Evolutionary conservation across 2,797 vertebrate species (phyloP), one percentile per base, ranked within the genome.

Genomic region (Delichon dasypus): DNA sequence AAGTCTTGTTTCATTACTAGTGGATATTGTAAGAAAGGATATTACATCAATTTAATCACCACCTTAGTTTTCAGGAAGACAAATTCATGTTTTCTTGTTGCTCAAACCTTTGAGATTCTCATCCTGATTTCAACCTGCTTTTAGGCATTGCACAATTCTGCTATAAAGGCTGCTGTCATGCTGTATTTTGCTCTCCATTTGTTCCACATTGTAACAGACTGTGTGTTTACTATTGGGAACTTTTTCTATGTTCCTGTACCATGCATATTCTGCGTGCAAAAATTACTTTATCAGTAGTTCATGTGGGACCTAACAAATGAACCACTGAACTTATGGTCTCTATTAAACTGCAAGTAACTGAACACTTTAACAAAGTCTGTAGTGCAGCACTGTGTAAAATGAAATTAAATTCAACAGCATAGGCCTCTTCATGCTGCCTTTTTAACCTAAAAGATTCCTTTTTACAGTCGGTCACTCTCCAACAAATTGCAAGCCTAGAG

Each of bases 221-320:
- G 0, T 45, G 16, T 26, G 11, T 74, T 91, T 45, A 14, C 13
- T 81, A 10, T 12, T 8, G 36, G 20, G 17, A 62, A 44, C 11
- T 27, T 81, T 61, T 58, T 58, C 8, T 4, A 32, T 27, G 2
- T 34, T 92, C 20, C 55, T 9, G 0, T 79, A 38, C 26, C n/a
- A 60, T 3, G 0, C 3, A 7, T 42, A 11, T 60, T 54, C 8
- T 70, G 1, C 32, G 8, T 2, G 0, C 48, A n/a, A 22, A 58
- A 9, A 13, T 62, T 38, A 47, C 0, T 38, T 80, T 74, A 32
- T 42, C 0, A 0, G 11, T 40, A 47, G 23, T 71, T 80, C 30
- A 22, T 1, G 2, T 10, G 47, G 22, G 21, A 90, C 14, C 5
- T 25, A 32, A 30, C 1, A 64, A 85, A 81, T 15, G 1, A 4